Evolutionary conservation across 1,140 invertebrate species (phyloP).

Genomic region (Batillaria attramentaria): DNA sequence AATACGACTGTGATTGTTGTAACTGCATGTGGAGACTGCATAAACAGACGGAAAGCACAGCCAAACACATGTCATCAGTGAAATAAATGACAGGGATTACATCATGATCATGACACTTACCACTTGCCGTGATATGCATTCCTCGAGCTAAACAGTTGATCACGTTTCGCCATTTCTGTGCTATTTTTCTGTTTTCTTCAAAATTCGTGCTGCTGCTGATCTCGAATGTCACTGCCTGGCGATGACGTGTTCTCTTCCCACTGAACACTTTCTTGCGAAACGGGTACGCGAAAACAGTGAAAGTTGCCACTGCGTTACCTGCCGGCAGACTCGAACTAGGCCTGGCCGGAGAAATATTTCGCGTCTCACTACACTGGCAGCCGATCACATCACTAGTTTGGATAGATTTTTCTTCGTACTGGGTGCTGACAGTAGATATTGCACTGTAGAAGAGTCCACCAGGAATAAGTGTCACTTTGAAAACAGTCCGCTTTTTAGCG

Average conservation of each 20-base stretch:
- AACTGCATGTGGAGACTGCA: too few relatives aligned
- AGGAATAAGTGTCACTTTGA: conserved; percentile 46
- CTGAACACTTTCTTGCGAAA: conserved; percentile 78
- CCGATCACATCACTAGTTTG: conserved; percentile 64
- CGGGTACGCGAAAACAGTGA: conserved; percentile 89
- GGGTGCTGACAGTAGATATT: conserved; percentile 26
- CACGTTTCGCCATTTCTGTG: conserved; percentile 85
- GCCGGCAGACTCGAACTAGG: not conserved
- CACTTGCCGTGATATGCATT: conserved; percentile 38
- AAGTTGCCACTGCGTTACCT: conserved; percentile 68
- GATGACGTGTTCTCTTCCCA: conserved; percentile 76
- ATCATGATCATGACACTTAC: conserved; percentile 37
- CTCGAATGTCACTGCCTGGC: conserved; percentile 84
- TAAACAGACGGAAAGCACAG: too few relatives aligned
- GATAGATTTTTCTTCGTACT: conserved; percentile 36
- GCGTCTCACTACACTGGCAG: conserved; percentile 52
- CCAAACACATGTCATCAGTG: too few relatives aligned
- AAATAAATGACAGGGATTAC: too few relatives aligned
- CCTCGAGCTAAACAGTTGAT: conserved; percentile 70
- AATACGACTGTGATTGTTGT: too few relatives aligned
- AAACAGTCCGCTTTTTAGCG: conserved; percentile 55
- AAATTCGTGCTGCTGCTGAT: conserved; percentile 86
- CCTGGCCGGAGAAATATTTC: not conserved
- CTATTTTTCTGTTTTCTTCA: conserved; percentile 87
- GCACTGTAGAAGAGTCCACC: conserved; percentile 43